Evolutionary conservation across 2,113 vertebrate species (phyloP).

Genomic region (Lota lota): DNA sequence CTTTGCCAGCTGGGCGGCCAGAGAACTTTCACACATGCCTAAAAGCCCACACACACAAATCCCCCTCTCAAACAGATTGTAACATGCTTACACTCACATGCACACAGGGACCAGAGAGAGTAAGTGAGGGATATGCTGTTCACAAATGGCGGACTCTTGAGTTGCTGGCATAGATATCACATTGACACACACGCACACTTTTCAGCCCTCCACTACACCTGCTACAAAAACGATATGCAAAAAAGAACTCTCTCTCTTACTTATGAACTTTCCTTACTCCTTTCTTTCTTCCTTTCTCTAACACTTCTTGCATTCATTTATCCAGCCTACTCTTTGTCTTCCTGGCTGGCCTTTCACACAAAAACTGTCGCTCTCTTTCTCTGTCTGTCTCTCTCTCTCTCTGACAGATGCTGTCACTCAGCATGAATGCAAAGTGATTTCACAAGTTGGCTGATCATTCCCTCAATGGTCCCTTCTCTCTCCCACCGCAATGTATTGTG

Average conservation of each 20-base stretch:
- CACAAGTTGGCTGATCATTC: neutral
- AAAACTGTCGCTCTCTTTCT: too few species aligned
- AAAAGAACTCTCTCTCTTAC: neutral
- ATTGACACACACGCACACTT: constrained; percentile 16
- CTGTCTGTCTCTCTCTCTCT: neutral
- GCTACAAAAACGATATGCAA: too few species aligned
- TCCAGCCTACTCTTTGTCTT: too few species aligned
- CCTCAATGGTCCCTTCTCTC: constrained; percentile 1
- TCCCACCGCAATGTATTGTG: neutral
- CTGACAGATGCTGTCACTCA: neutral
- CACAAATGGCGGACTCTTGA: constrained; percentile 26
- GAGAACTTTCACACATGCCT: constrained; percentile 51
- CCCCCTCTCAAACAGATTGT: neutral
- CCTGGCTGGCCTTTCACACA: too few species aligned
- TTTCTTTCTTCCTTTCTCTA: constrained; percentile 5
- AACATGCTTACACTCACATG: neutral
- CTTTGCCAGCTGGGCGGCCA: constrained; percentile 40
- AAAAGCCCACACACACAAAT: constrained; percentile 28
- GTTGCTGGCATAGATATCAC: constrained; percentile 17
- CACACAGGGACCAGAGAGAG: neutral
- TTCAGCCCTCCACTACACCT: too few species aligned
- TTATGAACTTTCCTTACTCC: neutral
- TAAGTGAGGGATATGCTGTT: constrained; percentile 16
- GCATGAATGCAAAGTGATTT: neutral
- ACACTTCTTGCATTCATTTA: too few species aligned